Base-by-base conservation (phyloP, 2,888 invertebrate species). In the Priocnemis perturbator region DNA sequence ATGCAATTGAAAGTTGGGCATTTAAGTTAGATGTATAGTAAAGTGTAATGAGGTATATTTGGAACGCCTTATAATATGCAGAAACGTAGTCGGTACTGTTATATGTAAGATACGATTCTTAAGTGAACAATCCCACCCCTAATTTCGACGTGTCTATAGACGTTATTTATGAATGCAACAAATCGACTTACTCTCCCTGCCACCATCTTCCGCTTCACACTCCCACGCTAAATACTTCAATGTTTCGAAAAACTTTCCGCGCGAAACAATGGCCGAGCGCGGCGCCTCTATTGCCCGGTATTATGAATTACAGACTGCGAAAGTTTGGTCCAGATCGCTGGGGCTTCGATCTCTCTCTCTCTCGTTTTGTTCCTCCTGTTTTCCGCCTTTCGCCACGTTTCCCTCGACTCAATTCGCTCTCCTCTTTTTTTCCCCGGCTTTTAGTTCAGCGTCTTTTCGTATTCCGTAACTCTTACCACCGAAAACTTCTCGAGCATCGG, bases 251-350 rank as follows among this genome's bases (percentile, higher is more conserved):
- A 79, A 79, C 57, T 74, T 77, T 64, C 30, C 15, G 30, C 26
- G 21, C n/a, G 69, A 73, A 83, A 83, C 77, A 81, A 81, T 82
- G 64, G 62, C 37, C 45, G 57, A n/a, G 57, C 55, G 45, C 57
- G 45, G 44, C 44, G 37, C 71, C 60, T 56, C 72, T 73, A 68
- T 76, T 78, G 77, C 62, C 60, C 68, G 64, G 63, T 66, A 74
- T 78, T 77, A 77, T 74, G 74, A 77, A 83, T 77, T 64, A 57
- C 57, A 44, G 44, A 58, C 50, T 23, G 30, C n/a, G 60, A 50
- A 20, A 14, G 44, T 59, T 48, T 48, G 48, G n/a, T 14, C 30
- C 66, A 30, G 58, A 64, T 69, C 61, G 52, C 37, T 60, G 50
- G 53, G 56, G 67, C 64, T 68, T 68, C 56, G 23, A 26, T 45